Conservation (phyloP, 2,888 invertebrate genomes). For the Limnephilus rhombicus region DNA sequence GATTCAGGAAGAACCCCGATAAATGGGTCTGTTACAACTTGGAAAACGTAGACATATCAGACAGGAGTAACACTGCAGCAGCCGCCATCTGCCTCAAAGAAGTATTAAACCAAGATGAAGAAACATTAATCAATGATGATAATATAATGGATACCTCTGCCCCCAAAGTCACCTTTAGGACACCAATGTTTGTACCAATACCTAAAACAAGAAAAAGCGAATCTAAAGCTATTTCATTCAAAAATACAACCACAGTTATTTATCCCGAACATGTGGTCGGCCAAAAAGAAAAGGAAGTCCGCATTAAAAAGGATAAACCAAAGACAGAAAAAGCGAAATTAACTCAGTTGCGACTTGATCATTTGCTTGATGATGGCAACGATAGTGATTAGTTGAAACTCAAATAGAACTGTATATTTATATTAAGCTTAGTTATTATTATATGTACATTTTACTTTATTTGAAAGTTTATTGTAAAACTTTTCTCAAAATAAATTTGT, state of each 20-base stretch:
- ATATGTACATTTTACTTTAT: neutral
- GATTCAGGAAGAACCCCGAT: constrained; percentile 84
- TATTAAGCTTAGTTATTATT: neutral
- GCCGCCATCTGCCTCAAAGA: constrained; percentile 68
- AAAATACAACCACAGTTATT: constrained; percentile 84
- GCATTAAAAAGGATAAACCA: constrained; percentile 54
- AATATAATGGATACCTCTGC: constrained; percentile 68
- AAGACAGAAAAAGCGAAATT: constrained; percentile 30
- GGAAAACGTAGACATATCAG: constrained; percentile 90
- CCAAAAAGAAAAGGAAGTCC: constrained; percentile 71
- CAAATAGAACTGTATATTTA: neutral
- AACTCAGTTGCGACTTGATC: constrained; percentile 73
- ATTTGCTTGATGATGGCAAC: constrained; percentile 73
- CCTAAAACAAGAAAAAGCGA: constrained; percentile 68
- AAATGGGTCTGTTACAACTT: constrained; percentile 90
- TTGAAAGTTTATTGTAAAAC: neutral
- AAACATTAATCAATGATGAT: constrained; percentile 57
- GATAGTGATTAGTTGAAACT: constrained; percentile 39
- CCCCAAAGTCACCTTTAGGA: constrained; percentile 70
- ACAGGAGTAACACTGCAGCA: constrained; percentile 83
- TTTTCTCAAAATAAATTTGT: neutral
- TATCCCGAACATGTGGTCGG: constrained; percentile 93
- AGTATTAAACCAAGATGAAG: constrained; percentile 60
- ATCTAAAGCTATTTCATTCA: constrained; percentile 72
- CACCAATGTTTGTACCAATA: constrained; percentile 66